Base-by-base conservation (phyloP, 2,113 vertebrate genomes). In the Scophthalmus maximus region DNA sequence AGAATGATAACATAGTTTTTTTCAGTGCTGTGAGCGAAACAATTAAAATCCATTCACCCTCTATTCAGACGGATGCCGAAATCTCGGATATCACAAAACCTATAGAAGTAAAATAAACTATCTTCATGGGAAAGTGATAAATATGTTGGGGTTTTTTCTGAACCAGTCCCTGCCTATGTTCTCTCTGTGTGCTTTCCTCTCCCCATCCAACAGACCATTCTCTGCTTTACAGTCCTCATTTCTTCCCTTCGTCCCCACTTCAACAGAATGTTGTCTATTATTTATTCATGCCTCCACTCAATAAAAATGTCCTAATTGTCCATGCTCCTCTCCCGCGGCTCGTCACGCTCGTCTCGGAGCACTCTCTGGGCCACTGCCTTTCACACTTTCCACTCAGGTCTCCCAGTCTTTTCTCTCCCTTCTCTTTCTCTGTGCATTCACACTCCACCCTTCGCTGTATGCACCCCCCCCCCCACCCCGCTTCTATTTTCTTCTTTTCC, bases 221-320 rank as follows among this genome's bases (percentile, higher is more conserved):
- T 61, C 61, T 42, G 42, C 44, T 82, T 76, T 25, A 65, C 65
- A 32, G 34, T 38, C 49, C 64, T 74, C 38, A 2, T 68, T 66
- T 69, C 75, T 11, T 53, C 34, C 34, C 38, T 40, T 71, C 68
- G 46, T 76, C 8, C 9, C 12, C 68, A 34, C 82, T 73, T 59
- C 14, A 75, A 76, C 56, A 69, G 46, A 80, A 73, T 11, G 32
- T 78, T 61, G 49, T 89, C 79, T 77, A 90, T 89, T 83, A 89
- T 89, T 92, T 86, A 91, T 89, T 88, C 67, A 86, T 75, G 71
- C 69, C 66, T 56, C 61, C 51, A 59, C 84, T 79, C 78, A 81
- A 82, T 87, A 88, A 87, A 83, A 87, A 78, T 73, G 78, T 81
- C 74, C 84, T 88, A 86, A 92, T 89, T 88, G 85, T 88, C 83